Conservation (phyloP, 2,888 invertebrate species). For the Synanthedon vespiformis region DNA sequence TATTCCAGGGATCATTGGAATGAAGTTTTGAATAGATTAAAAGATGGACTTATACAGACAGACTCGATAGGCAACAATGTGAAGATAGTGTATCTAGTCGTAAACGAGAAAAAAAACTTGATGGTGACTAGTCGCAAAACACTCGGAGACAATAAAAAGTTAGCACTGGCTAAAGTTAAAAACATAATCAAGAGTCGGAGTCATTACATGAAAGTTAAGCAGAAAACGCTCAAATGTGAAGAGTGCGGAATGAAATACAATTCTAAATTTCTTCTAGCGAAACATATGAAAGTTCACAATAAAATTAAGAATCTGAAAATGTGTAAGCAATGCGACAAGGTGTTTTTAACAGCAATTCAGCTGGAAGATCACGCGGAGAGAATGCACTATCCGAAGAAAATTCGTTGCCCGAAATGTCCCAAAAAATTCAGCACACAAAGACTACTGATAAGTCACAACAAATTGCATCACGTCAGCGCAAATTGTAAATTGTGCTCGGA, state of each 20-base stretch:
- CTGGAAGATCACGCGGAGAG: constrained; percentile 34
- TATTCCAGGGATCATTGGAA: constrained; percentile 35
- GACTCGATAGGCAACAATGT: constrained; percentile 17
- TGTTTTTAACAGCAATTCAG: constrained; percentile 22
- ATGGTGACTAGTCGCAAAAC: constrained; percentile 33
- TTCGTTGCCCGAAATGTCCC: constrained; percentile 35
- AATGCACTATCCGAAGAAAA: constrained; percentile 38
- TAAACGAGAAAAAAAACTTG: constrained; percentile 25
- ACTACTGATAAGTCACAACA: constrained; percentile 34
- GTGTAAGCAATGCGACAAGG: constrained; percentile 38
- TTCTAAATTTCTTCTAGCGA: constrained; percentile 18
- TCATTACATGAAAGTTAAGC: constrained; percentile 19
- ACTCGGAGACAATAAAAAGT: constrained; percentile 20
- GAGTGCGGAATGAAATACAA: constrained; percentile 33
- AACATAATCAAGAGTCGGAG: constrained; percentile 24
- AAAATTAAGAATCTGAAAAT: constrained; percentile 16
- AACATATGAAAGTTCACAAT: constrained; percentile 32
- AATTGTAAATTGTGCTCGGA: constrained; percentile 39
- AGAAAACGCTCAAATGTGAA: constrained; percentile 24
- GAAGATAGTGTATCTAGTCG: constrained; percentile 28
- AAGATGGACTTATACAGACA: constrained; percentile 20
- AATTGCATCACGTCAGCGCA: constrained; percentile 29
- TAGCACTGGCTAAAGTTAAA: constrained; percentile 29
- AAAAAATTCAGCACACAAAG: constrained; percentile 39
- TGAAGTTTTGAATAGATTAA: constrained; percentile 19